Evolutionary conservation across 2,888 invertebrate genomes (phyloP).

Genomic region (Cabera pusaria): DNA sequence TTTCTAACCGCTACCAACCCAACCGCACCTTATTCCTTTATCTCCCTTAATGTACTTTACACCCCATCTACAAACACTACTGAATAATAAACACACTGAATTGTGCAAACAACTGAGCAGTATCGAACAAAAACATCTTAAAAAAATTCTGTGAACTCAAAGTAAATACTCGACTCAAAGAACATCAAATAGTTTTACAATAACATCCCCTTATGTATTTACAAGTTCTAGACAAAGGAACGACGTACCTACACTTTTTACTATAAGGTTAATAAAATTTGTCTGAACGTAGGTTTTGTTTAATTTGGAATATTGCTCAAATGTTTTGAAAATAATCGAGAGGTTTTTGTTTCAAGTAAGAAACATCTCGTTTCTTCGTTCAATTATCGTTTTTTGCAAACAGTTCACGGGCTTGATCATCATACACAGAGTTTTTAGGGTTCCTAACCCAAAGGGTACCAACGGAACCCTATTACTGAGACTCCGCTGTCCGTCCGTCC

Average conservation of each 20-base stretch:
- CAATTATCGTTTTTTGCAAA: too few relatives aligned
- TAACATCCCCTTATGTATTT: slow-evolving; percentile 60
- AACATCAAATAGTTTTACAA: slow-evolving; percentile 73
- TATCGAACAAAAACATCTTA: slow-evolving; percentile 39
- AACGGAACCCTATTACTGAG: too few relatives aligned
- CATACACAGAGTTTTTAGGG: too few relatives aligned
- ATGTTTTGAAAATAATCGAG: too few relatives aligned
- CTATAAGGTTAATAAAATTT: too few relatives aligned
- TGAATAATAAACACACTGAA: slow-evolving; percentile 57
- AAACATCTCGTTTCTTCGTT: too few relatives aligned
- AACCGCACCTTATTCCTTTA: slow-evolving; percentile 12
- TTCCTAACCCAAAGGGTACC: too few relatives aligned
- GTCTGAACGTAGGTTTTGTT: too few relatives aligned
- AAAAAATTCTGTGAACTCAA: slow-evolving; percentile 52
- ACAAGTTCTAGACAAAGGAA: slow-evolving; percentile 23
- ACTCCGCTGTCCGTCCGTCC: too few relatives aligned
- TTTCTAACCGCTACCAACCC: slow-evolving; percentile 3
- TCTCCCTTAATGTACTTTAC: slow-evolving; percentile 38
- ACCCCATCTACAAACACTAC: slow-evolving; percentile 45
- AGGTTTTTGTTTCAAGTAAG: too few relatives aligned
- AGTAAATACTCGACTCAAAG: slow-evolving; percentile 55
- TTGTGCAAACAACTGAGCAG: slow-evolving; percentile 52
- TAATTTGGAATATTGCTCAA: too few relatives aligned
- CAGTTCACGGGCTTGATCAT: too few relatives aligned
- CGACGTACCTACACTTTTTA: slow-evolving; percentile 13